Percentiles rank a stretch among this genome's conserved stretches.
phyloP scores from a whole-genome alignment of 2,797 vertebrate genomes.

The Hozukius guyotensis region DNA sequence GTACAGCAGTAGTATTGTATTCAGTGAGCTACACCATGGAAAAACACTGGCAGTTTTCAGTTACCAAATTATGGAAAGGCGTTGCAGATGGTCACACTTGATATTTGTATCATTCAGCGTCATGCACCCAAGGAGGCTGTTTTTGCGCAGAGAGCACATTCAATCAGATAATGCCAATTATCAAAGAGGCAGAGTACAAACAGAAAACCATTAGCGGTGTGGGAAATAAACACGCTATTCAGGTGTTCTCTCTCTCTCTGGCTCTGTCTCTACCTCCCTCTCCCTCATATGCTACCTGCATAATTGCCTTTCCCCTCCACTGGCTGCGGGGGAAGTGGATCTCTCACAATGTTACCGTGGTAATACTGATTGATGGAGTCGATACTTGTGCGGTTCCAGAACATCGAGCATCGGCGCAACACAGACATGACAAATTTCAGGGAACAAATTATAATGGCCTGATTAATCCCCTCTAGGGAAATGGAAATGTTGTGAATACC shows the following conservation, averaged over 20 bases:
- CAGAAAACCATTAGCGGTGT: conserved; percentile 41
- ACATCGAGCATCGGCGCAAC: conserved; percentile 77
- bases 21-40: background rate
- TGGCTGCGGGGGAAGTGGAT: conserved; percentile 77
- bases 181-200: conserved; percentile 49
- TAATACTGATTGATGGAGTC: conserved; percentile 88
- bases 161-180: conserved; percentile 55
- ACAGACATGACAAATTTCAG: conserved; percentile 83
- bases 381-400: conserved; percentile 82
- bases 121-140: conserved; percentile 22
- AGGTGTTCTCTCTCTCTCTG: conserved; percentile 33
- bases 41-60: conserved; percentile 16
- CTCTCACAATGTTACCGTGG: conserved; percentile 79
- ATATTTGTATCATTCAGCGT: conserved; percentile 41
- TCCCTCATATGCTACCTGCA: conserved; percentile 72
- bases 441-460: conserved; percentile 81
- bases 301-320: conserved; percentile 85
- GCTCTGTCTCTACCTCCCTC: conserved; percentile 40
- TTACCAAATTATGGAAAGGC: conserved; percentile 19
- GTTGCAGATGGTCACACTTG: conserved; percentile 38
- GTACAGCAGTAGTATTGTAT: background rate
- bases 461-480: conserved; percentile 81
- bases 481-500: conserved; percentile 82
- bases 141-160: conserved; percentile 26
- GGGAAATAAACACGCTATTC: conserved; percentile 53